Percentiles rank a stretch among this genome's conserved stretches.
Conservation (phyloP, 2,113 vertebrate species). For the Cranoglanis bouderius region DNA sequence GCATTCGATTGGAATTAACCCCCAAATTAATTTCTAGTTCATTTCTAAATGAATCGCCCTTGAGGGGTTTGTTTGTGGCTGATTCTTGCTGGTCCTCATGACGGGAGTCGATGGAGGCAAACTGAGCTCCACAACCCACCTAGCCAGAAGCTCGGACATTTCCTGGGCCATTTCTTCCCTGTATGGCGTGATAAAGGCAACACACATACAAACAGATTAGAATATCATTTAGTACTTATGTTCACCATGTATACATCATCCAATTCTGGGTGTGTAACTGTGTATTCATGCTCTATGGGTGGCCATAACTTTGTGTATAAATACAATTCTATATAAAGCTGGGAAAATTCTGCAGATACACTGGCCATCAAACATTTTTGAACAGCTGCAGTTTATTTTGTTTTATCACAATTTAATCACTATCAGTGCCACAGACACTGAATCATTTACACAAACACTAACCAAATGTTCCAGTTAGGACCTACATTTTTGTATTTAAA, state of each 20-base stretch:
- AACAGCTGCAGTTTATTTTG: too few species aligned
- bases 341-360: background rate
- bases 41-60: background rate
- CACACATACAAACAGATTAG: slow-evolving; percentile 47
- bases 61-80: background rate
- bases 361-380: too few species aligned
- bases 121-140: slow-evolving; percentile 81
- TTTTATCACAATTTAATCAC: too few species aligned
- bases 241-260: background rate
- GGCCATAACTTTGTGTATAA: background rate
- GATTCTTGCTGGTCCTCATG: background rate
- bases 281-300: background rate
- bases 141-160: slow-evolving; percentile 89
- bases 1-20: background rate
- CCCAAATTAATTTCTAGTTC: background rate
- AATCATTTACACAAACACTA: too few species aligned
- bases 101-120: background rate
- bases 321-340: background rate
- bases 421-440: too few species aligned
- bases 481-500: too few species aligned
- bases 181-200: slow-evolving; percentile 67
- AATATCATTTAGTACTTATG: background rate
- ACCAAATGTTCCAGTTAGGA: background rate
- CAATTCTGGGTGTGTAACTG: background rate
- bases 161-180: slow-evolving; percentile 98